Base-by-base conservation (phyloP, 2,888 invertebrate genomes). In the Campoplex capitator region DNA sequence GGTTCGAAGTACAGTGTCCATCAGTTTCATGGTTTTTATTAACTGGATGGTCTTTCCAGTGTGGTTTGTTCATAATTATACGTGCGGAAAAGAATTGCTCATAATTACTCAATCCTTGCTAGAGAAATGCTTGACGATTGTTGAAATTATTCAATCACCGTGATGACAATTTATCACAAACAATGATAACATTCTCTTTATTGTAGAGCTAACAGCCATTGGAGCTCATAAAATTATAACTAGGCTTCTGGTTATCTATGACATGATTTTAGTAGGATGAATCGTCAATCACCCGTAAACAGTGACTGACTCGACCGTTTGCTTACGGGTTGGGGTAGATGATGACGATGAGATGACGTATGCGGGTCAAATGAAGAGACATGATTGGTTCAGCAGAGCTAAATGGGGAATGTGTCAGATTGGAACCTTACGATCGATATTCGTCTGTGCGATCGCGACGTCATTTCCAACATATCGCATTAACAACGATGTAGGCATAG, bases 171-270 rank as follows among this genome's bases (percentile, higher is more conserved):
- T 88, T 51, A 35, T 38, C 11, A 35, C 54, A 90, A 71, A 84
- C 90, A 89, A 89, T 90, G 92, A 92, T 92, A 91, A 90, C 92
- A 90, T 93, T 92, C 91, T 91, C 89, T 90, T 91, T 89, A 89
- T 84, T 88, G 86, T 87, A 89, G 86, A 85, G 86, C 88, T 84
- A 88, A 88, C 87, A 84, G 75, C 81, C 84, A 84, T 28, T 35
- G 82, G 62, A 81, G 81, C 23, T n/a, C 23, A 45, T 45, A 67
- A 23, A 28, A 23, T 32, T 9, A 45, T 56, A 23, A 18, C 7
- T 62, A 62, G 16, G 8, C 11, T 42, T 54, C 23, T 38, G 18
- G 16, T 16, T 67, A 13, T n/a, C 65, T 48, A 32, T 32, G 6
- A 6, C 35, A 38, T 65, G 42, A 51, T 65, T 81, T 74, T 42